A percentile compares a stretch with the other conserved stretches of the same genome.
These are phyloP conservation scores for Ptilorrhoa leucosticta DNA, from an alignment of 2,113 vertebrate species.

Conservation along the genomic window DNA sequence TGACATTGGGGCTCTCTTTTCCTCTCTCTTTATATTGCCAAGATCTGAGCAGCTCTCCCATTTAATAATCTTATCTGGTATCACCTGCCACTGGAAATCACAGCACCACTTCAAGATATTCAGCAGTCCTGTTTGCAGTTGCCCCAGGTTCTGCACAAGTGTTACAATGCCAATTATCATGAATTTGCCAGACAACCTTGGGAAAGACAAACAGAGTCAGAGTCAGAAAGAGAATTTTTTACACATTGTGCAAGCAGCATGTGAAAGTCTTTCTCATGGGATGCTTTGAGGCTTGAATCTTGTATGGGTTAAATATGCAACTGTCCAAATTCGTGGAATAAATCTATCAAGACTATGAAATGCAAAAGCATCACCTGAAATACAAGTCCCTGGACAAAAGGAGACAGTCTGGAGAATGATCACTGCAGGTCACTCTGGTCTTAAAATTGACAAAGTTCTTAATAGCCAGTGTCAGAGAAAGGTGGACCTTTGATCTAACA, in stretches of 20 bases:
- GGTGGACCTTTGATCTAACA: not conserved
- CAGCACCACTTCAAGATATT: not conserved
- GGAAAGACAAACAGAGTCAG: rapidly evolving
- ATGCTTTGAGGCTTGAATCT: not conserved
- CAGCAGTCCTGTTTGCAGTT: not conserved
- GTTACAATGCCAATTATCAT: not conserved
- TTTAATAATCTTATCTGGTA: not conserved
- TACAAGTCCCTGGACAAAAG: not conserved
- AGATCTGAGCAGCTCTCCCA: not conserved
- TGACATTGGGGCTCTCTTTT: not conserved
- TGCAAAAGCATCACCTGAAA: not conserved
- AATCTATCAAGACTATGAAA: not conserved
- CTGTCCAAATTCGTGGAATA: not conserved
- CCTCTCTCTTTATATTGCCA: not conserved
- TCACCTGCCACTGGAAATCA: not conserved
- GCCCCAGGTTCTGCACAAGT: not conserved
- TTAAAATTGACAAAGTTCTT: not conserved
- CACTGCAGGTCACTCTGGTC: not conserved
- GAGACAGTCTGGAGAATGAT: not conserved
- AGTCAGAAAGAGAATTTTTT: not conserved
- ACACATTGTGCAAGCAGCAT: rapidly evolving
- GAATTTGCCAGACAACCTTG: not conserved
- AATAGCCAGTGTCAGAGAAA: not conserved
- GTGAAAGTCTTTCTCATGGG: not conserved
- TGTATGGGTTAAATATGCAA: not conserved